Evolutionary conservation across 2,797 vertebrate species (phyloP), one percentile per base, ranked within the genome.

Genomic region (Pogonophryne albipinna): DNA sequence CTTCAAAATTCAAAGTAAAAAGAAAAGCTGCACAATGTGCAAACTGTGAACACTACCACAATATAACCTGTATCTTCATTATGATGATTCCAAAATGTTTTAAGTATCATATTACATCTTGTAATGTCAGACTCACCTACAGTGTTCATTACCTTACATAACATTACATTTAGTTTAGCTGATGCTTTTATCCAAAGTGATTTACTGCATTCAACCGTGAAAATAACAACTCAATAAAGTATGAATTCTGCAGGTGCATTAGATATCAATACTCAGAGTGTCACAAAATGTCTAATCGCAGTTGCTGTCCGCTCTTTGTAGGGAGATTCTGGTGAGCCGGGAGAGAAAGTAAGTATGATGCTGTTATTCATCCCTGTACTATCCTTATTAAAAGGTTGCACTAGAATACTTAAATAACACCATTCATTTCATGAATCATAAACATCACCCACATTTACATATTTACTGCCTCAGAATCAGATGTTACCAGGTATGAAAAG

Each of bases 291-390:
- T 9, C 41, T 20, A 16, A 41, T 10, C 44, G 65, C 4, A 45
- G n/a, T 20, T 79, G 4, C 15, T 66, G 16, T 75, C 60, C 82
- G 5, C 57, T 38, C 57, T 90, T 89, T 23, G 56, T 77, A 98
- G 97, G 97, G 97, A 4, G 96, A 97, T 16, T 76, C 86, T 34
- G 97, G 96, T 27, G 94, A 95, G 55, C 11, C 58, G 0, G 97
- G 97, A 44, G 61, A 51, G 65, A 96, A 95, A 87, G 97, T 98
- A 85, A 94, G 95, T 87, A 44, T 50, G 1, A 59, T 38, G 4
- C 16, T 38, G 63, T 8, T 49, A 76, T 60, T 6, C 42, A 2
- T 72, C 0, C 0, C 2, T 62, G 66, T 20, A 57, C 38, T 49
- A 0, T 10, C 44, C 19, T 72, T 38, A 49, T 71, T 12, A 19